Evolutionary conservation across 2,797 vertebrate genomes (phyloP).

Genomic region (Sebastes nivosus): DNA sequence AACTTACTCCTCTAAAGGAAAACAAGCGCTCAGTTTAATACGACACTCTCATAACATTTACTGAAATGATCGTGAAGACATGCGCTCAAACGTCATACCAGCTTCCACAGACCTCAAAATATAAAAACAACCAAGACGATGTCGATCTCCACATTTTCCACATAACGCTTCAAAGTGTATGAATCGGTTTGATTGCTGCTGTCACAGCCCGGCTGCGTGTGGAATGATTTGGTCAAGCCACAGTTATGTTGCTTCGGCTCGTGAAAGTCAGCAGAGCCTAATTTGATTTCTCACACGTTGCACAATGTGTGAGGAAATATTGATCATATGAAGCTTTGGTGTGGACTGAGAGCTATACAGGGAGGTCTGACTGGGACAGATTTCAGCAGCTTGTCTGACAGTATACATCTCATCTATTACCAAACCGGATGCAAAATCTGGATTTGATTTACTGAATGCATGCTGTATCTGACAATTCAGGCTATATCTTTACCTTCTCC

Average conservation of each 20-base stretch:
- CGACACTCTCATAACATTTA: not conserved
- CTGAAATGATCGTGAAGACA: constrained; percentile 16
- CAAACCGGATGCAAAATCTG: not conserved
- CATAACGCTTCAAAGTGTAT: constrained; percentile 25
- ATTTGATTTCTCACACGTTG: constrained; percentile 34
- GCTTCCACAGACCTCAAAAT: constrained; percentile 39
- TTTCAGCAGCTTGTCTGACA: not conserved
- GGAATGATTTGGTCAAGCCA: constrained; percentile 54
- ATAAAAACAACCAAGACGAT: constrained; percentile 18
- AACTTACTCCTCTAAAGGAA: constrained; percentile 5
- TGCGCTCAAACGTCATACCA: constrained; percentile 56
- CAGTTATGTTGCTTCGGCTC: constrained; percentile 63
- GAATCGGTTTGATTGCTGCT: constrained; percentile 55
- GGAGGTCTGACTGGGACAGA: constrained; percentile 7
- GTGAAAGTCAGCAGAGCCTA: constrained; percentile 53
- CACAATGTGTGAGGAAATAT: constrained; percentile 9
- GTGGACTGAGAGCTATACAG: not conserved
- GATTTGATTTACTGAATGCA: not conserved
- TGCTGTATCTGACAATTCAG: not conserved
- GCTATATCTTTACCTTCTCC: not conserved
- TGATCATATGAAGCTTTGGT: constrained; percentile 15
- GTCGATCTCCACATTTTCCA: constrained; percentile 52
- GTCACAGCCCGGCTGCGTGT: constrained; percentile 29
- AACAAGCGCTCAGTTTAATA: constrained; percentile 9
- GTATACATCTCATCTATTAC: not conserved